Conservation (phyloP, 1,140 invertebrate genomes). For the Eumeta japonica region DNA sequence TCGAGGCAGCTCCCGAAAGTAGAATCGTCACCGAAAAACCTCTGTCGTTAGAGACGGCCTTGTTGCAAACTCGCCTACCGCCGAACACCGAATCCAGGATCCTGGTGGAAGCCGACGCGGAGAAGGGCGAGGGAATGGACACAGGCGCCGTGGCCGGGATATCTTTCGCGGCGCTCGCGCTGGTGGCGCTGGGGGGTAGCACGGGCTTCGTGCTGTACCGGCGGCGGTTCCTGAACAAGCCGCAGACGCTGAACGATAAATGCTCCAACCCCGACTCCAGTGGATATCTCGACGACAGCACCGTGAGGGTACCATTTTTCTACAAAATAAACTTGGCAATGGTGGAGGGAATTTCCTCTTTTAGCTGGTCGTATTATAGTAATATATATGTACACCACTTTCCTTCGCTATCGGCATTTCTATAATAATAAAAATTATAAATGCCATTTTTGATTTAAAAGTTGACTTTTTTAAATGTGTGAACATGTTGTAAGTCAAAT, state of each 20-base stretch:
- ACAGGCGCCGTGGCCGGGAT: slow-evolving; percentile 72
- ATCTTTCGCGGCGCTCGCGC: slow-evolving; percentile 65
- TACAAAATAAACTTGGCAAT: too few relatives aligned
- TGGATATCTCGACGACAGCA: slow-evolving; percentile 85
- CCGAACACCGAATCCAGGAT: slow-evolving; percentile 44
- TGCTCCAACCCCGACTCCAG: slow-evolving; percentile 84
- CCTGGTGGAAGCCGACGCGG: slow-evolving; percentile 29
- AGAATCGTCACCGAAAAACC: slow-evolving; percentile 51
- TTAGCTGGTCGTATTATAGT: too few relatives aligned
- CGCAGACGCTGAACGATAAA: slow-evolving; percentile 76
- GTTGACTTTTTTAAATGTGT: too few relatives aligned
- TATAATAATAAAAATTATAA: too few relatives aligned
- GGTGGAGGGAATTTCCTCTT: too few relatives aligned
- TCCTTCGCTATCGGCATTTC: too few relatives aligned
- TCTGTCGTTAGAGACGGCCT: slow-evolving; percentile 39
- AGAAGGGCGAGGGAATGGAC: slow-evolving; percentile 50
- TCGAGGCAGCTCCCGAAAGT: slow-evolving; percentile 35
- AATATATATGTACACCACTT: too few relatives aligned
- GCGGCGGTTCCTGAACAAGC: slow-evolving; percentile 74
- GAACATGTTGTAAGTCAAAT: too few relatives aligned
- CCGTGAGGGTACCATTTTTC: slow-evolving; percentile 70
- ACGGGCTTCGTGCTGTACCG: slow-evolving; percentile 74
- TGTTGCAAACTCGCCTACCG: slow-evolving; percentile 39
- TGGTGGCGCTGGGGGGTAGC: slow-evolving; percentile 67
- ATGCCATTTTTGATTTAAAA: too few relatives aligned